Conservation (phyloP, 2,797 vertebrate genomes). For the Epinephelus awoara region DNA sequence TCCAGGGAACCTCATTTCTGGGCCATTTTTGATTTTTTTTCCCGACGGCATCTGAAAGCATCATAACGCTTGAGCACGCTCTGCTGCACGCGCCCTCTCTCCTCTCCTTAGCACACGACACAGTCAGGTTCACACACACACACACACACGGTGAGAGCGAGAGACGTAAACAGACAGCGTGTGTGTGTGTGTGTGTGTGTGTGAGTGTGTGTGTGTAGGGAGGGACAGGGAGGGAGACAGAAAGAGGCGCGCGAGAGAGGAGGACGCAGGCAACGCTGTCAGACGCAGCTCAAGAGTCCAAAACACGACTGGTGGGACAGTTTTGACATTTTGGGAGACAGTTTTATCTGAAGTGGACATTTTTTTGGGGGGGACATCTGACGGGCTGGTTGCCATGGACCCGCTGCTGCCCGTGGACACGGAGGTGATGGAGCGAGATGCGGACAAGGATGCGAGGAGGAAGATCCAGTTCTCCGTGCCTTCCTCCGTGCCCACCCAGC, state of each 20-base stretch:
- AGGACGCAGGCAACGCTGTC: conserved; percentile 27
- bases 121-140: conserved; percentile 12
- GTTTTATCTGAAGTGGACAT: background rate
- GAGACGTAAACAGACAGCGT: conserved; percentile 8
- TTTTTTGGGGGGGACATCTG: conserved; percentile 21
- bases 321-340: background rate
- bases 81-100: conserved; percentile 22
- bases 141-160: conserved; percentile 12
- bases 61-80: conserved; percentile 26
- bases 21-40: conserved; percentile 33
- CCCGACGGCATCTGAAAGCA: conserved; percentile 49
- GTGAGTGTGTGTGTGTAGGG: background rate
- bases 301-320: conserved; percentile 1
- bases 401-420: conserved; percentile 69
- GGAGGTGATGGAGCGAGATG: conserved; percentile 80
- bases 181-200: background rate
- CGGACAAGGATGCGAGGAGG: conserved; percentile 91
- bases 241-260: conserved; percentile 22
- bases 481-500: conserved; percentile 87
- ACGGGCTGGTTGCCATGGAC: conserved; percentile 71
- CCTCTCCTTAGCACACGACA: conserved; percentile 5
- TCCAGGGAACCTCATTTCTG: background rate
- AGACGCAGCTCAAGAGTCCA: conserved; percentile 32
- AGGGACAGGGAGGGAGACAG: background rate
- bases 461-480: conserved; percentile 98